Base-by-base conservation (phyloP, 1,140 invertebrate species). In the Pseudomyrmex gracilis region DNA sequence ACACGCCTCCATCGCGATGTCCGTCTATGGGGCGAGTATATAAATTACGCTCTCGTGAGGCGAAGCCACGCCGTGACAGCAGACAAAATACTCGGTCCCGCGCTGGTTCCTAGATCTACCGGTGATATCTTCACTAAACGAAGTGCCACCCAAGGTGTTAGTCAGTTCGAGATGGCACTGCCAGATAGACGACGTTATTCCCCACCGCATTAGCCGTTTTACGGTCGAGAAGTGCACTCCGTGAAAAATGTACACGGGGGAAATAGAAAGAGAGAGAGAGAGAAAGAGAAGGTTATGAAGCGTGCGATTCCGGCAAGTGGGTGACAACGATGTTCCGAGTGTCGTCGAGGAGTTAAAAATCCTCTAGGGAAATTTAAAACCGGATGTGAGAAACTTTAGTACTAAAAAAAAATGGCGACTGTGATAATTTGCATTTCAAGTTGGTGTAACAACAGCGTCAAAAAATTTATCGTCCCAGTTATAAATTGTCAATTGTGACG, bases 121-220 rank as follows among this genome's bases (percentile, higher is more conserved):
- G 74, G 71, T 91, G 92, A 93, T 93, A 93, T 93, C 90, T 91
- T 89, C 85, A 90, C 91, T 91, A 93, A 93, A 93, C 88, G 91
- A 90, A 89, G 86, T 88, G 89, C 92, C 92, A 93, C 93, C 92
- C 93, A 93, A 93, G 92, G 92, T 93, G 92, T 93, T 90, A 90
- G 92, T 63, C 84, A 86, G 78, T 67, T 83, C 82, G 83, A 86
- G 92, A 93, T 92, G 90, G 90, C 87, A 87, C 86, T 78, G 73
- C 66, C 70, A 85, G 92, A 92, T 92, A 92, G 63, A 84, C 68
- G 82, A 85, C 82, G 70, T 73, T 64, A 76, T 88, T 34, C 84
- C 85, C 68, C 58, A 47, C 85, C 82, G 89, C 91, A 93, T 93
- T 92, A 91, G 90, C 89, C 85, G 87, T 90, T 90, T 91, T 87